These are phyloP conservation scores for Stegana nigrithorax DNA, from an alignment of 2,888 invertebrate genomes.

Conservation along the genomic window DNA sequence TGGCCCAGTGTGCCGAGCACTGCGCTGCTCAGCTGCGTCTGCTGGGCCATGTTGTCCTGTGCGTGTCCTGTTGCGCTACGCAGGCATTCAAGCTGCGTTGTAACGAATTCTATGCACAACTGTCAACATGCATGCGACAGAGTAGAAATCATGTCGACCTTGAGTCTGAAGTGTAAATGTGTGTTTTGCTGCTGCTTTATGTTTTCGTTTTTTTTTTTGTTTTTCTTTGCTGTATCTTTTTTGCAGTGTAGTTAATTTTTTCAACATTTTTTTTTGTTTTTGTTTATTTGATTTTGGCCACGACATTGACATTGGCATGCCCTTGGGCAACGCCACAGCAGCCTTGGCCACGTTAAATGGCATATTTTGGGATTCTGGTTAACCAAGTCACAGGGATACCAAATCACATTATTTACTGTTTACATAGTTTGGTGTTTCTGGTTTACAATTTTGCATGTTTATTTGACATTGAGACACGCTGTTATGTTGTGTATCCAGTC, in stretches of 20 bases:
- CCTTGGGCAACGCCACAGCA: conserved; percentile 9
- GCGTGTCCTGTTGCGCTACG: neutral
- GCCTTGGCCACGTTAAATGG: conserved; percentile 49
- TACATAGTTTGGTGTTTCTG: neutral
- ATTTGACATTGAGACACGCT: conserved; percentile 4
- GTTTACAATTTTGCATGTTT: conserved; percentile 1
- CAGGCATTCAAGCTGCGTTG: neutral
- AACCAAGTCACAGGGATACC: conserved; percentile 34
- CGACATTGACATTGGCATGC: neutral
- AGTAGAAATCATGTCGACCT: neutral
- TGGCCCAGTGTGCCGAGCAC: too few relatives aligned
- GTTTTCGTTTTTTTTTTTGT: too few relatives aligned
- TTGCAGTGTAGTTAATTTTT: too few relatives aligned
- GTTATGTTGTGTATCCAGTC: neutral
- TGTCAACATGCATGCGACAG: neutral
- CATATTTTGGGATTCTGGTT: conserved; percentile 56
- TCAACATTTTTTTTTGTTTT: too few relatives aligned
- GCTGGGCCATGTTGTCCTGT: neutral
- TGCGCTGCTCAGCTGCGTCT: neutral
- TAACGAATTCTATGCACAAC: neutral
- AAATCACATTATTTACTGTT: neutral
- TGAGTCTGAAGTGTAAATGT: conserved; percentile 13
- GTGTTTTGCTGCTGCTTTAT: too few relatives aligned
- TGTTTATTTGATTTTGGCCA: neutral
- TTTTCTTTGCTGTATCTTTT: too few relatives aligned